These are phyloP conservation scores for Cheilosia soror DNA, from an alignment of 2,888 invertebrate species.

Conservation along the genomic window DNA sequence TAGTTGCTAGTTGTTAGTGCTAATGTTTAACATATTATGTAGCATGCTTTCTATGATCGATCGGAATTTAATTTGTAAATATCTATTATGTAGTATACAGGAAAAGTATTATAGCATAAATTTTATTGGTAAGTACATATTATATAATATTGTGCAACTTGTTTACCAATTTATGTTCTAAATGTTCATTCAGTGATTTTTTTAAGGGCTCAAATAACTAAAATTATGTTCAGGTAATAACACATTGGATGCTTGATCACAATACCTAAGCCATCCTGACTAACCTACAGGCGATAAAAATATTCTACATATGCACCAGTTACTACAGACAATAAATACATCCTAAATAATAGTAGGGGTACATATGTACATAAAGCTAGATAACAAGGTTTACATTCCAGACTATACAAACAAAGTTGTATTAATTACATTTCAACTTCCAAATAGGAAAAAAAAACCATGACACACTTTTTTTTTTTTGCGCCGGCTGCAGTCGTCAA, in stretches of 20 bases:
- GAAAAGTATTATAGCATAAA: neutral
- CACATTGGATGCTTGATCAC: neutral
- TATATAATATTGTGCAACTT: neutral
- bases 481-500: conserved; percentile 36
- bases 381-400: conserved; percentile 8
- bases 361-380: neutral
- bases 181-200: no score
- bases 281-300: neutral
- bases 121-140: conserved; percentile 12
- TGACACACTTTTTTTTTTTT: conserved; percentile 34
- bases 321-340: neutral
- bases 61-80: conserved; percentile 20
- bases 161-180: no score
- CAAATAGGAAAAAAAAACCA: neutral
- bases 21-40: conserved; percentile 1
- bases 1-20: conserved; percentile 31
- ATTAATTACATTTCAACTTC: neutral
- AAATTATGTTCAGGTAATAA: no score
- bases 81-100: no score
- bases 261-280: neutral
- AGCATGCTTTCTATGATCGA: conserved; percentile 41
- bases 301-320: conserved; percentile 8
- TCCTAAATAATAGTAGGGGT: neutral
- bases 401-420: neutral
- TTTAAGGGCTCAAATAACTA: no score